Evolutionary conservation across 2,888 invertebrate species (phyloP), one percentile per base, ranked within the genome.

Genomic region (Protodeltote pygarga): DNA sequence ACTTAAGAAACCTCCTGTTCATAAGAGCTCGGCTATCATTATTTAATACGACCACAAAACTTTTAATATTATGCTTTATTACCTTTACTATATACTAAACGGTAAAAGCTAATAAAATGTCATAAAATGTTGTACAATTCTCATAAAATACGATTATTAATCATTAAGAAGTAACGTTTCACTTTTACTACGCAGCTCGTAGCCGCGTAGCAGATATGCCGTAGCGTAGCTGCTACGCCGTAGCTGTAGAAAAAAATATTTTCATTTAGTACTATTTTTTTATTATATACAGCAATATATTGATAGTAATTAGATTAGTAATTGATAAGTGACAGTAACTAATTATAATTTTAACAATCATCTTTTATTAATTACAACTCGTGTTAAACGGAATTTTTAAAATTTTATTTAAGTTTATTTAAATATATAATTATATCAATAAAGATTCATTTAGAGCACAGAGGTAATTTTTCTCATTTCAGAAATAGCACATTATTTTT

Each of bases 221-320:
- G 20, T n/a, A n/a, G 27, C n/a, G 10, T 20, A 15, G 20, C n/a
- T 29, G 6, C 67, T 67, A 64, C 66, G 54, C 6, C 54, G 65
- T 61, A 67, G 61, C 25, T n/a, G n/a, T n/a, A n/a, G n/a, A 19
- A 3, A 4, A 15, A 16, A 6, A 0, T 5, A 29, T 6, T 17
- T 19, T 11, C 3, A 10, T 16, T 14, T 28, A 15, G 13, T 6
- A 15, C 9, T 4, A 1, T 2, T 14, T 16, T 3, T 28, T 28
- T 14, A 27, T 13, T 13, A 8, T 4, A 17, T 11, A 20, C n/a
- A 13, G 4, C 10, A 5, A 2, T 6, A 23, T 15, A 21, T 11
- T 10, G 1, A 15, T 21, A 3, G 5, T 11, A 10, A 5, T 17
- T 8, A n/a, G n/a, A n/a, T n/a, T n/a, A n/a, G n/a, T n/a, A n/a